Conservation (phyloP, 2,113 vertebrate species). For the Silurus meridionalis region DNA sequence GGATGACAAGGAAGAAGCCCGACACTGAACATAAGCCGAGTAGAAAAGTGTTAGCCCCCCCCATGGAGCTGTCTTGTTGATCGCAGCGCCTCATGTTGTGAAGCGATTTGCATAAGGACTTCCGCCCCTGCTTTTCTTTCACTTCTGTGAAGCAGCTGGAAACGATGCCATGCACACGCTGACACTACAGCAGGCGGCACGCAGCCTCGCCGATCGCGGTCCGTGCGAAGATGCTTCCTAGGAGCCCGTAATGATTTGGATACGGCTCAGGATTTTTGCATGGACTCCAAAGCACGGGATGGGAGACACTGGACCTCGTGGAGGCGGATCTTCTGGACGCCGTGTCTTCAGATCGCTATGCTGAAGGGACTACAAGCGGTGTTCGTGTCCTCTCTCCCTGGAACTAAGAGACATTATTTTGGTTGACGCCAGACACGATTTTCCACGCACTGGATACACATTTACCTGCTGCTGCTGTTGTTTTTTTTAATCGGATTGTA, state of each 20-base stretch:
- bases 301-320: slow-evolving; percentile 58
- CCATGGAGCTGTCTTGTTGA: not conserved
- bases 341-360: slow-evolving; percentile 60
- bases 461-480: not conserved
- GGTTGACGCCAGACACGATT: slow-evolving; percentile 49
- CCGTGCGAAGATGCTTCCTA: slow-evolving; percentile 14
- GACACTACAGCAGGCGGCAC: slow-evolving; percentile 49
- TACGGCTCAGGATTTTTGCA: slow-evolving; percentile 9
- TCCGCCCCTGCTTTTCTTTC: slow-evolving; percentile 63
- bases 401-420: slow-evolving; percentile 65
- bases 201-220: not conserved
- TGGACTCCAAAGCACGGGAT: slow-evolving; percentile 54
- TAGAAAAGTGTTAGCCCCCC: not conserved
- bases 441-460: slow-evolving; percentile 23
- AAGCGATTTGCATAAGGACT: slow-evolving; percentile 70
- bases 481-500: slow-evolving; percentile 46
- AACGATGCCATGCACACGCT: slow-evolving; percentile 51
- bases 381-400: slow-evolving; percentile 65
- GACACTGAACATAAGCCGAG: not conserved
- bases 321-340: slow-evolving; percentile 63
- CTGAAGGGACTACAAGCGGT: slow-evolving; percentile 58
- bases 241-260: slow-evolving; percentile 12
- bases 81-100: slow-evolving; percentile 47
- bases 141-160: slow-evolving; percentile 58
- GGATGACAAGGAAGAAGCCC: not conserved